Percentiles rank a stretch among this genome's conserved stretches.
These are phyloP conservation scores for Leptinotarsa tumamoca DNA, from an alignment of 2,888 invertebrate species.

Conservation along the genomic window DNA sequence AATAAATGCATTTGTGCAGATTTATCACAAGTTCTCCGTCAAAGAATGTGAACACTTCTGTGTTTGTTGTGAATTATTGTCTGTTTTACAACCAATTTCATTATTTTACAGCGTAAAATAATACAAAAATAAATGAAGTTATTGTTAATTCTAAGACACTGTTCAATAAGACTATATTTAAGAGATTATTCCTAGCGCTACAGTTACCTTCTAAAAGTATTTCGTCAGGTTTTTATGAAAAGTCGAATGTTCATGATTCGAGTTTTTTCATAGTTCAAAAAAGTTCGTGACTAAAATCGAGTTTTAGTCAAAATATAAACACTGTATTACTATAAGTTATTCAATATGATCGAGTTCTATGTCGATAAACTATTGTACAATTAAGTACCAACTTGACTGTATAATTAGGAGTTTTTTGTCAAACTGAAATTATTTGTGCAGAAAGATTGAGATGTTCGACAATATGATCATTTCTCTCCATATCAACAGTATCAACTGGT, in stretches of 20 bases:
- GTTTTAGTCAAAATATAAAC: neutral
- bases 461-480: too few species aligned
- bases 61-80: neutral
- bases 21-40: constrained; percentile 48
- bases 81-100: neutral
- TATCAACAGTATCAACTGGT: too few species aligned
- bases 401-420: too few species aligned
- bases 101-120: constrained; percentile 14
- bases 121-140: constrained; percentile 33
- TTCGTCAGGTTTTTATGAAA: neutral
- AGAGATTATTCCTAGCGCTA: neutral
- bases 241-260: neutral
- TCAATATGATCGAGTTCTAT: too few species aligned
- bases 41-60: constrained; percentile 18
- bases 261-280: neutral
- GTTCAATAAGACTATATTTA: constrained; percentile 6
- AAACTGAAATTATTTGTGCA: too few species aligned
- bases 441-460: too few species aligned
- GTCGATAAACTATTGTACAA: too few species aligned
- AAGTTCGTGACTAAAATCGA: neutral
- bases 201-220: neutral
- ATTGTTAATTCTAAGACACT: constrained; percentile 40
- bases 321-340: too few species aligned
- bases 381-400: too few species aligned
- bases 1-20: constrained; percentile 46